Conservation (phyloP, 2,113 vertebrate genomes). For the Colius striatus region DNA sequence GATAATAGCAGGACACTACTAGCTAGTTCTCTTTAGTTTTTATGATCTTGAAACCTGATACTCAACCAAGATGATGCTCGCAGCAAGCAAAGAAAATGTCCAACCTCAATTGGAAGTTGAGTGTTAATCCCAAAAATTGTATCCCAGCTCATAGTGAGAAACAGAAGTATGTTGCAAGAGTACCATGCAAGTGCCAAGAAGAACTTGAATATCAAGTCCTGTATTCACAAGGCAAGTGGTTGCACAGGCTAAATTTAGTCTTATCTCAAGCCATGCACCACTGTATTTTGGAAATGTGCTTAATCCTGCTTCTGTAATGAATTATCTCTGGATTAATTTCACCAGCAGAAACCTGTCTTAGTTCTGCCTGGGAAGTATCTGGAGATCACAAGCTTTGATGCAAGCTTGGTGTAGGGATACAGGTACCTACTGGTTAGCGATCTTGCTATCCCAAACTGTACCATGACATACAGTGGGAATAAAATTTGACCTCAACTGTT, state of each 20-base stretch:
- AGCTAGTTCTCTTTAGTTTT: neutral
- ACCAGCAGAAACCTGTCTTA: neutral
- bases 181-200: neutral
- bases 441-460: neutral
- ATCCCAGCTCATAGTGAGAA: neutral
- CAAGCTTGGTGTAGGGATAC: neutral
- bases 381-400: neutral
- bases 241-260: neutral
- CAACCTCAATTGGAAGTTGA: neutral
- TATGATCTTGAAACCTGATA: neutral
- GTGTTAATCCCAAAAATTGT: neutral
- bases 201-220: constrained; percentile 26
- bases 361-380: neutral
- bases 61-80: neutral
- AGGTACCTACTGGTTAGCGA: neutral
- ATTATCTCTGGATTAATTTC: neutral
- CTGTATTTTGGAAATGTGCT: neutral
- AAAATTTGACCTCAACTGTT: neutral
- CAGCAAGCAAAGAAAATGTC: neutral
- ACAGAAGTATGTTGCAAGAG: neutral
- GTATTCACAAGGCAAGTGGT: neutral
- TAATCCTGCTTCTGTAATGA: neutral
- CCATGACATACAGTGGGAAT: too few relatives aligned
- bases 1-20: neutral
- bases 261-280: neutral